A percentile compares a stretch with the other conserved stretches of the same genome.
Conservation (phyloP, 2,113 vertebrate species). For the Tringa solitaria region DNA sequence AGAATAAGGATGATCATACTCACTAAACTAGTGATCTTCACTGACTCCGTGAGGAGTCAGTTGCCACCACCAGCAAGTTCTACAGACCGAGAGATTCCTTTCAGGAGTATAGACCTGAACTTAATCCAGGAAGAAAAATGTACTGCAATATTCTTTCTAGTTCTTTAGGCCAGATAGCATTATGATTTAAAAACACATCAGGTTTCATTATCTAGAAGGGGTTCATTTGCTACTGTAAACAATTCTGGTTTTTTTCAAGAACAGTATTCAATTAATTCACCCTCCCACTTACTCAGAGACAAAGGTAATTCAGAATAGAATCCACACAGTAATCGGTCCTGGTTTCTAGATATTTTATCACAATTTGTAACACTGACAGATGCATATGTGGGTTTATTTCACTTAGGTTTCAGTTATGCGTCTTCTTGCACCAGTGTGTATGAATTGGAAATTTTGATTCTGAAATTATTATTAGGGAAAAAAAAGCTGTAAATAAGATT, state of each 20-base stretch:
- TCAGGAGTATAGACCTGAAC: not conserved
- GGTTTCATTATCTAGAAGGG: not conserved
- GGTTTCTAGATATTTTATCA: not conserved
- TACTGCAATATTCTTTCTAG: not conserved
- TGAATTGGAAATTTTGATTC: not conserved
- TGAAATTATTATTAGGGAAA: not conserved
- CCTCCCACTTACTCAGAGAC: not conserved
- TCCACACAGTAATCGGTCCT: not conserved
- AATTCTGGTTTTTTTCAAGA: not conserved
- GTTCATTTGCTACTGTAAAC: not conserved
- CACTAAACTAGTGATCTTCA: not conserved
- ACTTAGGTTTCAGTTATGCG: not conserved
- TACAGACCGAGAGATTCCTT: not conserved
- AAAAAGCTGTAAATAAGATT: not conserved
- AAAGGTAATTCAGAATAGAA: not conserved
- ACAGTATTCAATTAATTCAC: not conserved
- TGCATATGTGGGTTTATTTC: not conserved
- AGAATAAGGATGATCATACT: not conserved
- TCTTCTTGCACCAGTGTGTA: not conserved
- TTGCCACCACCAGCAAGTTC: not conserved
- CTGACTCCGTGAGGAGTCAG: not conserved
- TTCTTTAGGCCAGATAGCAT: not conserved
- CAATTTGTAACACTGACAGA: not conserved
- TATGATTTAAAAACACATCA: not conserved
- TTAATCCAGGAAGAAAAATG: not conserved